Conservation (phyloP, 1,140 invertebrate genomes). For the Cataglyphis hispanica region DNA sequence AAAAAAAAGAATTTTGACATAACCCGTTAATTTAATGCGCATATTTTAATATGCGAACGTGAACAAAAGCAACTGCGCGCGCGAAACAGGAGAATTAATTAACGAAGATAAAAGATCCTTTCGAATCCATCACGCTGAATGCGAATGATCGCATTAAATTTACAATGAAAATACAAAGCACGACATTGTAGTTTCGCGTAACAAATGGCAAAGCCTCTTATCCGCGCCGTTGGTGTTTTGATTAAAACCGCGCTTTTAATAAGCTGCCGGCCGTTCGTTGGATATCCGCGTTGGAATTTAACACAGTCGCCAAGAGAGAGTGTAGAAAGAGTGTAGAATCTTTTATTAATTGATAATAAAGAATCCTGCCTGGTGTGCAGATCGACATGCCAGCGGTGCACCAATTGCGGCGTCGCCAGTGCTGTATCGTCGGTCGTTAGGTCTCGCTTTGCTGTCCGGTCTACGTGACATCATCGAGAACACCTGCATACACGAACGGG, state of each 20-base stretch:
- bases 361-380: slow-evolving; percentile 36
- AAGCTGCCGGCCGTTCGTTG: slow-evolving; percentile 6
- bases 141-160: slow-evolving; percentile 40
- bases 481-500: slow-evolving; percentile 67
- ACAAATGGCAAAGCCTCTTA: slow-evolving; percentile 57
- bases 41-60: neutral
- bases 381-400: slow-evolving; percentile 32
- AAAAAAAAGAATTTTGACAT: neutral
- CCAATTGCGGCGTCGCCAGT: neutral
- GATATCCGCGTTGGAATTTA: slow-evolving; percentile 5
- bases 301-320: neutral
- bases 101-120: slow-evolving; percentile 5
- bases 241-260: slow-evolving; percentile 54
- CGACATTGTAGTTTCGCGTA: slow-evolving; percentile 37
- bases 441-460: slow-evolving; percentile 48
- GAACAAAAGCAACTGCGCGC: slow-evolving; percentile 2
- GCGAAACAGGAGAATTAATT: neutral
- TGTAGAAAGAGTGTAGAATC: neutral
- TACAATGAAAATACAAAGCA: slow-evolving; percentile 22
- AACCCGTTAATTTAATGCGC: slow-evolving; percentile 25
- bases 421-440: neutral
- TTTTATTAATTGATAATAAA: slow-evolving; percentile 58
- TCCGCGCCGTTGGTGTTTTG: slow-evolving; percentile 37
- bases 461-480: slow-evolving; percentile 75
- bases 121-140: neutral